Evolutionary conservation across 1,140 invertebrate species (phyloP).

Genomic region (Dolichoris vasculosae): DNA sequence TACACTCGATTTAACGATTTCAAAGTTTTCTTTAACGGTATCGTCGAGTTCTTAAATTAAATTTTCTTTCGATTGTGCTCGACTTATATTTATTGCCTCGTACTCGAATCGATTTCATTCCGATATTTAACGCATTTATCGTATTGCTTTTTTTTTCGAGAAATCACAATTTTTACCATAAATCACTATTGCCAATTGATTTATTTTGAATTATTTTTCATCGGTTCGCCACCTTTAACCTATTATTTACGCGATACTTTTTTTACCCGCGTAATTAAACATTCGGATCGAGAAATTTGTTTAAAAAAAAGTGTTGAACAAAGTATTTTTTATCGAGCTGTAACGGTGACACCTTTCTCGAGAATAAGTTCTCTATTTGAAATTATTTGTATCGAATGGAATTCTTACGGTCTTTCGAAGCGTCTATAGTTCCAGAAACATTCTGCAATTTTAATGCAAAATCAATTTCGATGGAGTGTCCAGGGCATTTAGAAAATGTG

Average conservation of each 20-base stretch:
- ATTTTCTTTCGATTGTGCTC: not conserved
- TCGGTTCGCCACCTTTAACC: not conserved
- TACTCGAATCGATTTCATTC: not conserved
- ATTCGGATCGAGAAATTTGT: too few species aligned
- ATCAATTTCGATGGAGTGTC: not conserved
- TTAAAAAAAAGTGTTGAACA: too few species aligned
- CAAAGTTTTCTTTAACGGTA: too few species aligned
- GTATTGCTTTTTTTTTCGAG: not conserved
- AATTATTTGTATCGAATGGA: not conserved
- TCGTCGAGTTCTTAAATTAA: not conserved
- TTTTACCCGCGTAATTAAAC: too few species aligned
- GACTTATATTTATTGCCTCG: not conserved
- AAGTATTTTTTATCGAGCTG: too few species aligned
- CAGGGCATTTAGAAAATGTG: not conserved
- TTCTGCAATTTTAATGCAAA: not conserved
- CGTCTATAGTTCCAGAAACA: not conserved
- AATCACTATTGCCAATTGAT: not conserved
- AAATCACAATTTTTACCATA: not conserved
- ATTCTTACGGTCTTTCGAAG: not conserved
- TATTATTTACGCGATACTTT: too few species aligned
- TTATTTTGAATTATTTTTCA: not conserved
- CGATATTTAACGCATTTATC: not conserved
- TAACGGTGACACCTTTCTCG: too few species aligned
- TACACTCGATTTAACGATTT: too few species aligned
- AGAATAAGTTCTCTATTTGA: not conserved